A percentile compares a stretch with the other conserved stretches of the same genome.
Conservation (phyloP, 2,113 vertebrate genomes). For the Myotis davidii region DNA sequence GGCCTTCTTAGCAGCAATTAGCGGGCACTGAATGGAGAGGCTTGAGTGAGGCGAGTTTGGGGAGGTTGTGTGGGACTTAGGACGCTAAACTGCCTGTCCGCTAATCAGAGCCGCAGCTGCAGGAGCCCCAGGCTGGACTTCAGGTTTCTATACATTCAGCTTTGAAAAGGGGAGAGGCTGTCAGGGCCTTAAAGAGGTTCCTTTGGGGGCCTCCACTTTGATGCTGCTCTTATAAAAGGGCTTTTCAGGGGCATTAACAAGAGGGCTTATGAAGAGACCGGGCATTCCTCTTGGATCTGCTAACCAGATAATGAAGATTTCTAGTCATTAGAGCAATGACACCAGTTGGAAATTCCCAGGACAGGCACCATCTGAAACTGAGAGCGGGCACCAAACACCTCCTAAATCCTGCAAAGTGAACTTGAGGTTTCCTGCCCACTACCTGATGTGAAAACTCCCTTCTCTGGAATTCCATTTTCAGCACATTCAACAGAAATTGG, state of each 20-base stretch:
- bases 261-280: not conserved
- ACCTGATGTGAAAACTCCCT: not conserved
- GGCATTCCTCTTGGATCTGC: not conserved
- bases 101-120: not conserved
- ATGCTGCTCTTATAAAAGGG: not conserved
- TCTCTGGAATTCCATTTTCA: not conserved
- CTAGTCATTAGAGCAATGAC: not conserved
- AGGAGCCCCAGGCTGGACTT: not conserved
- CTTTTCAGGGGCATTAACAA: conserved; percentile 19
- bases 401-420: not conserved
- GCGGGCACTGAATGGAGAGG: not conserved
- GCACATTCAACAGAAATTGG: not conserved
- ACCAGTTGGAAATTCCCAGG: not conserved
- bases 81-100: not conserved
- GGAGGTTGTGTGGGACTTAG: accelerated
- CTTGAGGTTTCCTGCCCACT: conserved; percentile 5
- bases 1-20: conserved; percentile 15
- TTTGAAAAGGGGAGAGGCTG: not conserved
- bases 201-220: not conserved
- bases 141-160: not conserved
- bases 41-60: not conserved
- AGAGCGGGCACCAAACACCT: not conserved
- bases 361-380: accelerated
- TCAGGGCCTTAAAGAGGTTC: not conserved
- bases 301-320: not conserved